These are phyloP conservation scores for Choristoneura fumiferana DNA, from an alignment of 1,140 invertebrate genomes.

Conservation along the genomic window DNA sequence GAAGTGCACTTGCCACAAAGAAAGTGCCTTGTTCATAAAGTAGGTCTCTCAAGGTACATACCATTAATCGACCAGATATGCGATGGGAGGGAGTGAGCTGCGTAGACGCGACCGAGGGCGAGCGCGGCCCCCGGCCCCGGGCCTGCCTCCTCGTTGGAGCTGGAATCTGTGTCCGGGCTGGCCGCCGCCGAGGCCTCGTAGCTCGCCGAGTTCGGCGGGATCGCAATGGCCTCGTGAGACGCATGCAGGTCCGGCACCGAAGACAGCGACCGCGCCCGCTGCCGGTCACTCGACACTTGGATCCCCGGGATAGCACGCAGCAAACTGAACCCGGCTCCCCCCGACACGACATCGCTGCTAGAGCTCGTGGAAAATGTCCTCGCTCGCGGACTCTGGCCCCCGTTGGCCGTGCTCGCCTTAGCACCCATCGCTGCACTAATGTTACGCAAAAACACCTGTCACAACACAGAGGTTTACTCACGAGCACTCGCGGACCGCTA, in stretches of 20 bases:
- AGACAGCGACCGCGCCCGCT: slow-evolving; percentile 89
- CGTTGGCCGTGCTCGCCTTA: slow-evolving; percentile 88
- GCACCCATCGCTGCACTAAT: slow-evolving; percentile 83
- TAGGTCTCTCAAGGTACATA: too few relatives aligned
- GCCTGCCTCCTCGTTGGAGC: slow-evolving; percentile 77
- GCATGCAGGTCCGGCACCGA: slow-evolving; percentile 88
- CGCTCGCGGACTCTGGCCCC: slow-evolving; percentile 84
- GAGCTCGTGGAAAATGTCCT: slow-evolving; percentile 88
- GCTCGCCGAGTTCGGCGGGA: slow-evolving; percentile 76
- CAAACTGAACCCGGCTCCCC: slow-evolving; percentile 84
- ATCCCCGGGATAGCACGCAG: slow-evolving; percentile 86
- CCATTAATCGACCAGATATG: slow-evolving; percentile 95
- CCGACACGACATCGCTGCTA: slow-evolving; percentile 83
- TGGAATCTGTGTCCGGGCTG: slow-evolving; percentile 81
- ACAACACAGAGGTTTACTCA: slow-evolving; percentile 42
- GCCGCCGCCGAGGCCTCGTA: slow-evolving; percentile 80
- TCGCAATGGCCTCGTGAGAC: slow-evolving; percentile 79
- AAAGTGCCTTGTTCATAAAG: too few relatives aligned
- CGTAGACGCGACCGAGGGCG: slow-evolving; percentile 88
- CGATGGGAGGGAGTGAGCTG: slow-evolving; percentile 92
- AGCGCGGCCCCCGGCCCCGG: slow-evolving; percentile 75
- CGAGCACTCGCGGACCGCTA: slow-evolving; percentile 52
- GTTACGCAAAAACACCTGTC: slow-evolving; percentile 71
- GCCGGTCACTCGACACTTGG: slow-evolving; percentile 85
- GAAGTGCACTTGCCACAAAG: too few relatives aligned